Conservation (phyloP, 2,888 invertebrate species). For the Sphaerophoria taeniata region DNA sequence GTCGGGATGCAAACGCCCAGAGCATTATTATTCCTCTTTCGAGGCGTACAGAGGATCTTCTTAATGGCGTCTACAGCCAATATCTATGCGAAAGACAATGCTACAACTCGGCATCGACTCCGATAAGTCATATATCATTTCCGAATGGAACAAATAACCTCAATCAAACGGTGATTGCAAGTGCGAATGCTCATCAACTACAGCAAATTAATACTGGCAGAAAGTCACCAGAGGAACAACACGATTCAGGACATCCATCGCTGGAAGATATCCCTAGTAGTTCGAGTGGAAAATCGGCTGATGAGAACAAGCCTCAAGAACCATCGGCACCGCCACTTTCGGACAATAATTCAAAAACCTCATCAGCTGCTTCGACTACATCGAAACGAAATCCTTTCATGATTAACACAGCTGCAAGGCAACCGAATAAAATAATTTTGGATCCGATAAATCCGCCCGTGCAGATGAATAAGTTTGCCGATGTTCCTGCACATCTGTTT, state of each 20-base stretch:
- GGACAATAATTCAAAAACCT: slow-evolving; percentile 40
- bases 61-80: slow-evolving; percentile 84
- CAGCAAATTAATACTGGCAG: not conserved
- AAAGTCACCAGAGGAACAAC: slow-evolving; percentile 65
- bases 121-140: slow-evolving; percentile 76
- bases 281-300: slow-evolving; percentile 70
- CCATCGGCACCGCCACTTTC: slow-evolving; percentile 64
- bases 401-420: slow-evolving; percentile 66
- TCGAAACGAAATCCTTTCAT: slow-evolving; percentile 77
- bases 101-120: slow-evolving; percentile 75
- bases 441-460: slow-evolving; percentile 77
- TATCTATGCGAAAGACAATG: slow-evolving; percentile 80
- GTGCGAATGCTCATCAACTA: slow-evolving; percentile 27
- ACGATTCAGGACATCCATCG: slow-evolving; percentile 77
- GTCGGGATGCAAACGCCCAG: slow-evolving; percentile 53
- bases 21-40: slow-evolving; percentile 85
- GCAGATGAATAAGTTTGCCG: slow-evolving; percentile 56
- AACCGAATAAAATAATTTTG: slow-evolving; percentile 77
- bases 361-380: slow-evolving; percentile 49
- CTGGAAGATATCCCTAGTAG: slow-evolving; percentile 75
- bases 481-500: slow-evolving; percentile 77
- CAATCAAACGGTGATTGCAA: slow-evolving; percentile 8
- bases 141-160: slow-evolving; percentile 59
- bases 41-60: slow-evolving; percentile 86
- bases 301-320: slow-evolving; percentile 19